These are phyloP conservation scores for Dicentrarchus labrax DNA, from an alignment of 2,113 vertebrate species.

Conservation along the genomic window DNA sequence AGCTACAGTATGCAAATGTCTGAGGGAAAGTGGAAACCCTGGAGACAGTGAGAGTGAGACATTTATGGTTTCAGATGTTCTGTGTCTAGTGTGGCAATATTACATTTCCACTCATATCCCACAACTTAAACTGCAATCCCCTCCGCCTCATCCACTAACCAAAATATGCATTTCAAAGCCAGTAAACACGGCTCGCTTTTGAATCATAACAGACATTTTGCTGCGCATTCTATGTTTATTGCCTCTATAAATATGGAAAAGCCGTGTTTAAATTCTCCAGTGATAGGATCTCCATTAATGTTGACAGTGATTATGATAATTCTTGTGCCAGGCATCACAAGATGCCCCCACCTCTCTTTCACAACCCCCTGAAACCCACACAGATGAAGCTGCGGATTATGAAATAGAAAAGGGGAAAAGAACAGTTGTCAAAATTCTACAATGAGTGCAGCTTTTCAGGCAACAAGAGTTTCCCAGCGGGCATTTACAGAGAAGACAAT, in stretches of 20 bases:
- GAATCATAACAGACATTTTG: conserved; percentile 79
- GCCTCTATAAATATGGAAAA: conserved; percentile 81
- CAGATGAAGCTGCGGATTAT: not conserved
- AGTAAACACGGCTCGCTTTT: conserved; percentile 72
- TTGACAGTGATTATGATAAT: conserved; percentile 81
- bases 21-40: conserved; percentile 49
- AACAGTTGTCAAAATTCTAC: conserved; percentile 73
- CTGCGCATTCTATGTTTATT: conserved; percentile 74
- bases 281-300: conserved; percentile 77
- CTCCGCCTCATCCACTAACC: conserved; percentile 67
- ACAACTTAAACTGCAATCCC: conserved; percentile 64
- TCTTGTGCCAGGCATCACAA: conserved; percentile 61
- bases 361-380: not conserved
- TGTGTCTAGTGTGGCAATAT: conserved; percentile 70
- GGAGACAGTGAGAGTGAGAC: conserved; percentile 67
- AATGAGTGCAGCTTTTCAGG: conserved; percentile 51
- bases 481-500: conserved; percentile 67
- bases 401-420: conserved; percentile 50
- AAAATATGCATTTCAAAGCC: conserved; percentile 79
- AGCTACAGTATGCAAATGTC: conserved; percentile 15
- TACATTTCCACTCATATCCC: conserved; percentile 74
- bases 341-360: conserved; percentile 32
- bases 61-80: conserved; percentile 69
- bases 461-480: conserved; percentile 58
- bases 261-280: conserved; percentile 79